These are phyloP conservation scores for Chitala chitala DNA, from an alignment of 2,113 vertebrate genomes.

Conservation along the genomic window DNA sequence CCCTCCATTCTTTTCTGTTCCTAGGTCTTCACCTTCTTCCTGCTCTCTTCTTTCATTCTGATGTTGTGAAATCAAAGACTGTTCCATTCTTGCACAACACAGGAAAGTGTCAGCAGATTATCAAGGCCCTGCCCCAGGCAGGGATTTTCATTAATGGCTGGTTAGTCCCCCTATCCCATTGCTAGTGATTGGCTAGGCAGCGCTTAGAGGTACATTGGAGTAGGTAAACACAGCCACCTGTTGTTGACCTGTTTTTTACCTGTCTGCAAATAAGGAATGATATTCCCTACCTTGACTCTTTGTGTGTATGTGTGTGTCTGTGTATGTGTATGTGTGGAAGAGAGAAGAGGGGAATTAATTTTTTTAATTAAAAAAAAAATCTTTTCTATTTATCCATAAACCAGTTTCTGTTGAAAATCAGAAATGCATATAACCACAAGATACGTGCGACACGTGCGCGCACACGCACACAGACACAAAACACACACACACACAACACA, in stretches of 20 bases:
- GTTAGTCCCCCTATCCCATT: too few relatives aligned
- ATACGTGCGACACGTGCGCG: too few relatives aligned
- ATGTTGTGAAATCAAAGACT: too few relatives aligned
- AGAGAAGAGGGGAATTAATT: not conserved
- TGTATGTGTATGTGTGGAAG: not conserved
- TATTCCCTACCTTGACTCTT: too few relatives aligned
- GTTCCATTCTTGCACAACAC: too few relatives aligned
- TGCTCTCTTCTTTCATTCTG: slow-evolving; percentile 48
- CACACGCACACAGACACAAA: too few relatives aligned
- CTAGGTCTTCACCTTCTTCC: not conserved
- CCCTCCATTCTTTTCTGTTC: not conserved
- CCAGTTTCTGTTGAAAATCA: not conserved
- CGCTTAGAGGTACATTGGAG: not conserved
- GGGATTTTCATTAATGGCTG: not conserved
- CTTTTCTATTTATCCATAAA: not conserved
- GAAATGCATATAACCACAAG: not conserved
- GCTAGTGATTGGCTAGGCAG: too few relatives aligned
- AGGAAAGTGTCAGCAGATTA: slow-evolving; percentile 47
- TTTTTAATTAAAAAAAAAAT: not conserved
- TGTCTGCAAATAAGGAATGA: too few relatives aligned
- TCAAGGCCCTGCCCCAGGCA: not conserved
- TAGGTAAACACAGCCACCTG: not conserved
- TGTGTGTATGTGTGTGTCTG: not conserved
- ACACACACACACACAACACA: too few relatives aligned
- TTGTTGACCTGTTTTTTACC: too few relatives aligned